Evolutionary conservation across 1,140 invertebrate species (phyloP).

Genomic region (Drosophila lowei): DNA sequence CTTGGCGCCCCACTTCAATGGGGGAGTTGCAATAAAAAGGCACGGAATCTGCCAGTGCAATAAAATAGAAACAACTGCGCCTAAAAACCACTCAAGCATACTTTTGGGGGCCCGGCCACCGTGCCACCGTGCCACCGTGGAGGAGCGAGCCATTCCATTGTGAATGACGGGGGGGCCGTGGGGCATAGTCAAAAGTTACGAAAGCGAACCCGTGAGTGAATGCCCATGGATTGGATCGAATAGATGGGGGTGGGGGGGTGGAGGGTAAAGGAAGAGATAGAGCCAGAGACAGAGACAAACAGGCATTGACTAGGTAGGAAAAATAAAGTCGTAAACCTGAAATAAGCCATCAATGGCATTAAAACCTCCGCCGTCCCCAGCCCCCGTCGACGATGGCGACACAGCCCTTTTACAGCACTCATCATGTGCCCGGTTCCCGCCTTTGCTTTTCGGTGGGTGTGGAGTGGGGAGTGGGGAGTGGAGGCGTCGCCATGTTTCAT

Average conservation of each 20-base stretch:
- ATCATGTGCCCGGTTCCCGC: constrained; percentile 21
- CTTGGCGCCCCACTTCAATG: constrained; percentile 48
- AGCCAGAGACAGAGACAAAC: constrained; percentile 8
- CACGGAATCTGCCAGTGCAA: constrained; percentile 70
- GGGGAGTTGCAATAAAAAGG: constrained; percentile 74
- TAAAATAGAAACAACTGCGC: constrained; percentile 80
- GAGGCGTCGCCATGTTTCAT: constrained; percentile 64
- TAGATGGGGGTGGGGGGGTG: neutral
- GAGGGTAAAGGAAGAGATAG: too few species aligned
- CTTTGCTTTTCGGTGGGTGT: neutral
- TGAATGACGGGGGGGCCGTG: neutral
- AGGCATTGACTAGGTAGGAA: constrained; percentile 72
- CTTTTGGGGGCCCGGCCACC: constrained; percentile 11
- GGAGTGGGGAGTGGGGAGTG: neutral
- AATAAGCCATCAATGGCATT: constrained; percentile 82
- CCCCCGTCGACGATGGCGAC: constrained; percentile 32
- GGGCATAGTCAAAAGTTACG: constrained; percentile 74
- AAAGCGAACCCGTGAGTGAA: constrained; percentile 69
- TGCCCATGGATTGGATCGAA: constrained; percentile 42
- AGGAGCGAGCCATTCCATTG: neutral
- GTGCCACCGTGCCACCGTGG: neutral
- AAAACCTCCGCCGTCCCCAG: constrained; percentile 47
- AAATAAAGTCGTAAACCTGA: constrained; percentile 82
- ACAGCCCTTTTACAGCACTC: constrained; percentile 58
- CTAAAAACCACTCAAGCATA: constrained; percentile 80